Base-by-base conservation (phyloP, 2,888 invertebrate genomes). In the Amphipyra berbera region DNA sequence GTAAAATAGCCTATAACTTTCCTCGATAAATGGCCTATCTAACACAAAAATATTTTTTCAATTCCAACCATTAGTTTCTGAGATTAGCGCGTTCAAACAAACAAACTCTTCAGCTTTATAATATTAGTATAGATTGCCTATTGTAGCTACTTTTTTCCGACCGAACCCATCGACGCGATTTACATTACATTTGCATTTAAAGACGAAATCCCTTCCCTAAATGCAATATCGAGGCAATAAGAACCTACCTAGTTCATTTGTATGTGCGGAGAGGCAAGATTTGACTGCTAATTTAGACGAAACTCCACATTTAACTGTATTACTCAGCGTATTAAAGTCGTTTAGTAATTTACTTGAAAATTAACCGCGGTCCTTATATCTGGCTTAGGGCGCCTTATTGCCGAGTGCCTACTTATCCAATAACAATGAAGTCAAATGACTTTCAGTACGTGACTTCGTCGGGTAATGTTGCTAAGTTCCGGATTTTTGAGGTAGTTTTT, bases 391-490 rank as follows among this genome's bases (percentile, higher is more conserved):
- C 54, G 57, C 72, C 64, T 60, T 77, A 77, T 79, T 64, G 74
- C 59, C 40, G 67, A 68, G 53, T 57, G 49, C 58, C 63, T 63
- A 64, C 73, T 73, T 79, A 70, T 63, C 75, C 63, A 77, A 78
- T 79, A 80, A 81, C 71, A 76, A 73, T 81, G 80, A 76, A 81
- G 63, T 67, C 56, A 61, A 79, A 81, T 73, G 68, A 79, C 76
- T 72, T 70, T 56, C 45, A 40, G 42, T 65, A 67, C 79, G 79
- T 77, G 77, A 76, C 64, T 69, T 8, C 33, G 46, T n/a, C 7
- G 40, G 0, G 44, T 64, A 67, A 70, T 63, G 71, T 52, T 42
- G 61, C 40, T 61, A 40, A 55, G 61, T 61, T 63, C 41, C 45
- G 33, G 40, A 61, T 62, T 61, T 68, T 78, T 44, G n/a, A 66